A percentile compares a stretch with the other conserved stretches of the same genome.
phyloP scores from a whole-genome alignment of 2,888 invertebrate species.

The Harpalus rubripes region DNA sequence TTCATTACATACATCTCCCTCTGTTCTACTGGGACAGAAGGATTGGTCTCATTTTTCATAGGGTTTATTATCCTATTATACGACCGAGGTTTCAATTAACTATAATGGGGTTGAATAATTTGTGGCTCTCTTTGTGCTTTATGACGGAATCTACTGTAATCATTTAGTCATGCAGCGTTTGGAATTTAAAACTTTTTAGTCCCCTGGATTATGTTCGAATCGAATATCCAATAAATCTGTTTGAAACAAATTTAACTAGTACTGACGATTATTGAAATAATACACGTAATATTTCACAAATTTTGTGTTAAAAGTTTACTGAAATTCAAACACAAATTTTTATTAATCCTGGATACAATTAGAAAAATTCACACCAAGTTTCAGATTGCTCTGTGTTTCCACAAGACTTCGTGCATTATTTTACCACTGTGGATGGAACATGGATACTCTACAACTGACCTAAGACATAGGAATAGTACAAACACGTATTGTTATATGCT shows the following conservation, averaged over 20 bases:
- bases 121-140: conserved; percentile 12
- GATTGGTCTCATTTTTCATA: conserved; percentile 44
- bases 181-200: conserved; percentile 9
- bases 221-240: neutral
- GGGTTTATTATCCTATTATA: conserved; percentile 35
- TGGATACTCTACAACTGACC: too few species aligned
- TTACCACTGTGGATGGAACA: too few species aligned
- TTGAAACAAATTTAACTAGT: neutral
- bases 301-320: too few species aligned
- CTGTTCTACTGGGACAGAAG: conserved; percentile 14
- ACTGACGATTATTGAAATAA: neutral
- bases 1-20: conserved; percentile 36
- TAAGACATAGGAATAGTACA: too few species aligned
- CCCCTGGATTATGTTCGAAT: neutral
- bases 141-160: conserved; percentile 8
- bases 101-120: conserved; percentile 26
- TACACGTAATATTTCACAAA: too few species aligned
- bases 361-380: too few species aligned
- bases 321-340: too few species aligned
- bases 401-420: too few species aligned
- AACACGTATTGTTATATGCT: too few species aligned
- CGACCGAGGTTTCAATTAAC: conserved; percentile 34
- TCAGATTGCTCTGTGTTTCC: too few species aligned
- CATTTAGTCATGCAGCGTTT: neutral
- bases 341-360: too few species aligned